Evolutionary conservation across 2,797 vertebrate species (phyloP).

Genomic region (Pyrocephalus nanus): DNA sequence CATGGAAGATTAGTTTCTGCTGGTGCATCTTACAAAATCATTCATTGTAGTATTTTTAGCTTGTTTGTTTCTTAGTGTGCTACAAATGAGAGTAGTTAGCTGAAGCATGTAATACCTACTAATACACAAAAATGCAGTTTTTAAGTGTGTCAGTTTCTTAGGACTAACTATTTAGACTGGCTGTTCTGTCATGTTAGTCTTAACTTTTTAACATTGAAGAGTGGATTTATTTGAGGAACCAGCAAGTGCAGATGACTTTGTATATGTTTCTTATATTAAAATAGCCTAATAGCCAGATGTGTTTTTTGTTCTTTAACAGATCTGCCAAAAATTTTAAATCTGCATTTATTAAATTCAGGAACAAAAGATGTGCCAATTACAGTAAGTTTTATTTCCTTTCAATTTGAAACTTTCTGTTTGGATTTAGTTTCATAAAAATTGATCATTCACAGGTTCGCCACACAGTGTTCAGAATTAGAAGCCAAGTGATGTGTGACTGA

Average conservation of each 20-base stretch:
- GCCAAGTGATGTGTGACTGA: neutral
- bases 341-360: conserved; percentile 99
- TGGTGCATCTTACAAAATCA: neutral
- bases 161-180: neutral
- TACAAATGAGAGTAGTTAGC: neutral
- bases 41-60: neutral
- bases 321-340: conserved; percentile 95
- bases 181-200: neutral
- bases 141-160: neutral
- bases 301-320: conserved; percentile 79
- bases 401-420: neutral
- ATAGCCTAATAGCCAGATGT: neutral
- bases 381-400: conserved; percentile 79
- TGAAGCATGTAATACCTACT: neutral
- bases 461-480: neutral
- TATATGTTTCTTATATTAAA: neutral
- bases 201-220: neutral
- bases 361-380: conserved; percentile 97
- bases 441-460: neutral
- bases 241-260: neutral
- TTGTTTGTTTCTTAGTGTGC: neutral
- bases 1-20: neutral
- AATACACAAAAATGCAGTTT: neutral
- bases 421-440: neutral
- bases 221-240: neutral